Evolutionary conservation across 2,113 vertebrate species (phyloP), one percentile per base, ranked within the genome.

Genomic region (Epinephelus lanceolatus): DNA sequence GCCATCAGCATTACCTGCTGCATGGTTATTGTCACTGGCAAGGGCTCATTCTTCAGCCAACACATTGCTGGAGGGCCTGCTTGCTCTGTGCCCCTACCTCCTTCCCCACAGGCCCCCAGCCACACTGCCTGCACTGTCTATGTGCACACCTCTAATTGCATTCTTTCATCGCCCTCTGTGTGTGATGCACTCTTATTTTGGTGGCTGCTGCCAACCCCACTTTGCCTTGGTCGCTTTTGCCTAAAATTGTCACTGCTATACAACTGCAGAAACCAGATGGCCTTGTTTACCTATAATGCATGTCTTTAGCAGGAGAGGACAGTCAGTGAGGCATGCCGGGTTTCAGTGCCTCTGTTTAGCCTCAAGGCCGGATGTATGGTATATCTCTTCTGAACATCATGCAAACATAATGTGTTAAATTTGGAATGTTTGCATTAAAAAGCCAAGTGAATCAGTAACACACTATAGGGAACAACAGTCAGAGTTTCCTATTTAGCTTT

Each of bases 361-460:
- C 60, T 57, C n/a, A 51, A 51, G 75, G 45, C 74, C 56, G 14
- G 10, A 74, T 45, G 21, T 49, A n/a, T 3, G 45, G 17, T 53
- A 11, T 45, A 11, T 3, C 8, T 3, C 8, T 52, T 88, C 49
- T 60, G 27, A 71, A 45, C 21, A 65, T 65, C 30, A 70, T 69
- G 10, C 68, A 75, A 49, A 67, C 59, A 57, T 52, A 5, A 33
- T 72, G 76, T 18, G 8, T 27, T 72, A 9, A 61, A 12, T 5
- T 59, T 59, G 57, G 6, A 68, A 69, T 52, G 3, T 11, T n/a
- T 76, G 51, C 42, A 75, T 52, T 30, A 71, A 51, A 68, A 63
- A 37, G 42, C 25, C 8, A 55, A 45, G 47, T 65, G 4, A 75
- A 75, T 75, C n/a, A 71, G 5, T 70, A 49, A 9, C 17, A 53